Evolutionary conservation across 1,140 invertebrate species (phyloP), one percentile per base, ranked within the genome.

Genomic region (Drosophila novamexicana): DNA sequence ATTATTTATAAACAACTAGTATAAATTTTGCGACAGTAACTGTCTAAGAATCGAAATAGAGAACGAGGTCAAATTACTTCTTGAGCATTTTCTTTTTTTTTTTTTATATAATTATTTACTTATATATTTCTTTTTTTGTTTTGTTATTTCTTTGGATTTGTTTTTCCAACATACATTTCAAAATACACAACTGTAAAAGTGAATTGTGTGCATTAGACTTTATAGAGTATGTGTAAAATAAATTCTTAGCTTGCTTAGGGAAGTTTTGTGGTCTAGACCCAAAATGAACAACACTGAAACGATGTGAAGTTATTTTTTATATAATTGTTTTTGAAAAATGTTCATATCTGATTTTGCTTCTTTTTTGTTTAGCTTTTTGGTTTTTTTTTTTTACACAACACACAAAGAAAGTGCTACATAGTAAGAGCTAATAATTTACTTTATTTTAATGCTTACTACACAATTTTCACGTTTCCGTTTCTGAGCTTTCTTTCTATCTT

Each of bases 361-460:
- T 14, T 36, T 54, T 69, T 53, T 61, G 34, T 22, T 64, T 40
- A 34, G 34, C 9, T 22, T 58, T 73, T 56, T 49, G 47, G n/a
- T n/a, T 14, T 14, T 14, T 14, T 14, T 6, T 52, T 53, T 75
- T 86, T 86, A 81, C 82, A 86, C 83, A 86, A 86, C 82, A 86
- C 82, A 86, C 82, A 86, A 79, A 77, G 79, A 86, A 79, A 82
- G 83, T 82, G 83, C 82, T 86, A 86, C 79, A 74, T 53, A 88
- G 79, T 86, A 83, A 79, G 79, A 83, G 80, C 82, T 86, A 86
- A 86, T 88, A 86, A 79, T 79, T 16, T 75, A 65, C 44, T 67
- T 59, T 40, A 79, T 79, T 77, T 73, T 82, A 79, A 88, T 89
- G 75, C 81, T 90, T 90, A 89, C 80, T 86, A 90, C 81, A 78